These are phyloP conservation scores for Periplaneta americana DNA, from an alignment of 1,140 invertebrate genomes.

Conservation along the genomic window DNA sequence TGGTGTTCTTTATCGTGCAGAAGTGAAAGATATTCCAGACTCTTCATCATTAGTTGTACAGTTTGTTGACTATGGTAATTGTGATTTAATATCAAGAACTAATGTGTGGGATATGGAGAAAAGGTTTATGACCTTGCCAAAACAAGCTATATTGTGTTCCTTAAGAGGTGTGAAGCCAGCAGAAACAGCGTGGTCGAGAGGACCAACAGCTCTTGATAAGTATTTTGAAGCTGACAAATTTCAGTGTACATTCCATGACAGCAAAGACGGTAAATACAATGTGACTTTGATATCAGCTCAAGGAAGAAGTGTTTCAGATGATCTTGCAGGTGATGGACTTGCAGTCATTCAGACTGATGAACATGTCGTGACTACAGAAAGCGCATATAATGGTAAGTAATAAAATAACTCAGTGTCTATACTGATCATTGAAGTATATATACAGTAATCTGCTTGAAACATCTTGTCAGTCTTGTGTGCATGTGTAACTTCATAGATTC, in stretches of 20 bases:
- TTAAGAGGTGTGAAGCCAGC: slow-evolving; percentile 50
- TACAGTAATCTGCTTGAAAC: no score
- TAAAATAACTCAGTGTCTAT: no score
- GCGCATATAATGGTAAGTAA: background rate
- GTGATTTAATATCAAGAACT: slow-evolving; percentile 45
- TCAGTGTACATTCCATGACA: slow-evolving; percentile 44
- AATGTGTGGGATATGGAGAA: slow-evolving; percentile 62
- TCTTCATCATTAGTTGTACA: slow-evolving; percentile 58
- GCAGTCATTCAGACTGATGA: slow-evolving; percentile 26
- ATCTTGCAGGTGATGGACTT: slow-evolving; percentile 39
- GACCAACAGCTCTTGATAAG: slow-evolving; percentile 38
- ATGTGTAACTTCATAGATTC: no score
- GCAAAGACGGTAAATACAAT: slow-evolving; percentile 40
- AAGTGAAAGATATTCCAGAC: slow-evolving; percentile 45
- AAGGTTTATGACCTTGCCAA: slow-evolving; percentile 58
- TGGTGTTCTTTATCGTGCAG: slow-evolving; percentile 58
- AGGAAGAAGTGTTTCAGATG: slow-evolving; percentile 34
- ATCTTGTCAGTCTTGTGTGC: no score
- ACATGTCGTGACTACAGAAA: background rate
- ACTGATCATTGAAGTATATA: no score
- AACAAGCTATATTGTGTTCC: slow-evolving; percentile 59
- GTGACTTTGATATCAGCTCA: slow-evolving; percentile 45
- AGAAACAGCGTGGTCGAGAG: slow-evolving; percentile 44
- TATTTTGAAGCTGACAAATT: slow-evolving; percentile 53
- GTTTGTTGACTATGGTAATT: slow-evolving; percentile 72